Conservation (phyloP, 2,113 vertebrate species). For the Phaethon lepturus region DNA sequence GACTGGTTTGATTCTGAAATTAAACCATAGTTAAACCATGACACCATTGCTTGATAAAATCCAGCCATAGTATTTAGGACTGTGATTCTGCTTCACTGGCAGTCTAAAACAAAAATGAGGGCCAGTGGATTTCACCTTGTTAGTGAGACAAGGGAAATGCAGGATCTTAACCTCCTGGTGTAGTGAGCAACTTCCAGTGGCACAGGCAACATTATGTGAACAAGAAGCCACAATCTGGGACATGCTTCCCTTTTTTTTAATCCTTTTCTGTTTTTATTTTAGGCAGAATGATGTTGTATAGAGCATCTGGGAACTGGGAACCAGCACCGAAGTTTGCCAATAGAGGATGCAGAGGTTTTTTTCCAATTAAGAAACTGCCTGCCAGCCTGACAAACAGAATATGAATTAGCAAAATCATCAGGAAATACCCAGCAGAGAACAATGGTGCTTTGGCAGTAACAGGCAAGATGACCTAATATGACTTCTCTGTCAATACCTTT, state of each 20-base stretch:
- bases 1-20: too few relatives aligned
- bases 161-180: neutral
- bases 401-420: neutral
- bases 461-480: neutral
- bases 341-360: neutral
- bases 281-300: neutral
- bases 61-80: neutral
- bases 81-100: neutral
- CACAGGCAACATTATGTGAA: neutral
- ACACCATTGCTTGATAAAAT: neutral
- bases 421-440: neutral
- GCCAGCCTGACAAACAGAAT: neutral
- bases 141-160: neutral
- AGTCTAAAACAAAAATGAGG: neutral
- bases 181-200: neutral
- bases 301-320: neutral
- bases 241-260: neutral
- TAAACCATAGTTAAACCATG: too few relatives aligned
- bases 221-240: neutral
- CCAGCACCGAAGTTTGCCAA: neutral
- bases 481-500: neutral
- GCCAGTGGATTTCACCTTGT: neutral
- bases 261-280: neutral
- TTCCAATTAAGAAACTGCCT: neutral
- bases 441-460: neutral